Conservation (phyloP, 2,888 invertebrate species). For the Taphrorychus bicolor region DNA sequence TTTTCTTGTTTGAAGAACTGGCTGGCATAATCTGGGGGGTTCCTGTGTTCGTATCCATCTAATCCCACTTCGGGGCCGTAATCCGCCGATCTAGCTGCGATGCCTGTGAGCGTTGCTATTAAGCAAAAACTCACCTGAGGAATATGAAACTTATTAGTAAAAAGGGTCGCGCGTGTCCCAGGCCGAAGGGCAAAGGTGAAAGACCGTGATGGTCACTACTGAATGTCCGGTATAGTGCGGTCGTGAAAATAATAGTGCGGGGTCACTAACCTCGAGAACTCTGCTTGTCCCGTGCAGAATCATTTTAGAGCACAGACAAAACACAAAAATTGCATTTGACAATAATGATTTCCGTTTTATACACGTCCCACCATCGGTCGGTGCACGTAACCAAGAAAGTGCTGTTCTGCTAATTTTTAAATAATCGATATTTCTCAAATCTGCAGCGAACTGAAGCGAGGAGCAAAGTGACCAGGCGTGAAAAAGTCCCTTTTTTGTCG, state of each 20-base stretch:
- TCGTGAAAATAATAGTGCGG: background rate
- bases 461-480: constrained; percentile 33
- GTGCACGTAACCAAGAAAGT: constrained; percentile 41
- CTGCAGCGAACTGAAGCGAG: constrained; percentile 37
- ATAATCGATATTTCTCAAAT: constrained; percentile 41
- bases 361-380: constrained; percentile 37
- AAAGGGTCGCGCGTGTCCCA: background rate
- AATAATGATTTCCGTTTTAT: constrained; percentile 34
- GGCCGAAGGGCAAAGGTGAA: too few species aligned
- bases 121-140: constrained; percentile 46
- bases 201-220: too few species aligned
- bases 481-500: constrained; percentile 26
- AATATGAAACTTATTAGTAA: background rate
- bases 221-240: too few species aligned
- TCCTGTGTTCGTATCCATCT: background rate
- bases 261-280: constrained; percentile 53
- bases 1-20: constrained; percentile 51
- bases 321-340: constrained; percentile 40
- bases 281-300: constrained; percentile 54
- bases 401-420: constrained; percentile 33
- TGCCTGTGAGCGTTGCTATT: constrained; percentile 40
- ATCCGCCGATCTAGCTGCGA: constrained; percentile 29
- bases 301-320: constrained; percentile 46
- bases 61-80: constrained; percentile 45
- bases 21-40: constrained; percentile 55